These are phyloP conservation scores for Vollenhovia emeryi DNA, from an alignment of 1,140 invertebrate species.

Conservation along the genomic window DNA sequence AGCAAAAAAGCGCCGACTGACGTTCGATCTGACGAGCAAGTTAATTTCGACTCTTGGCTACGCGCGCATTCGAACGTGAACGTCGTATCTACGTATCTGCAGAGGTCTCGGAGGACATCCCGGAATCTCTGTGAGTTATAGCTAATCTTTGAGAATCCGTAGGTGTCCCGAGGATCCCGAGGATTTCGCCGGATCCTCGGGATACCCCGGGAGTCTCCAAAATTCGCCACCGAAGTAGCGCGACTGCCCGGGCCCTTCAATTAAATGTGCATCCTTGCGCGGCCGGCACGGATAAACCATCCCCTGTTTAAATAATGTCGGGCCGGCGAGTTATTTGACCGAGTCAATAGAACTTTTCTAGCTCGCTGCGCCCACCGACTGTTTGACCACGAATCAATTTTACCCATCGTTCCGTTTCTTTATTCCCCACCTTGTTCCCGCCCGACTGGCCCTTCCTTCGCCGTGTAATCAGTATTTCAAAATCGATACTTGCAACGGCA, in stretches of 20 bases:
- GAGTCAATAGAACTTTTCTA: constrained; percentile 32
- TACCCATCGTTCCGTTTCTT: neutral
- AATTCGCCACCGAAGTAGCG: neutral
- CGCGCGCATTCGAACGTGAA: neutral
- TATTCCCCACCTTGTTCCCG: neutral
- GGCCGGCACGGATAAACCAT: neutral
- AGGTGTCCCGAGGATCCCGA: neutral
- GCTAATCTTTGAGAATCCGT: neutral
- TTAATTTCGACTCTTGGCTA: constrained; percentile 13
- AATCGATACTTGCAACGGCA: constrained; percentile 10
- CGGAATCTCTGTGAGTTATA: neutral
- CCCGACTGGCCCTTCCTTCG: neutral
- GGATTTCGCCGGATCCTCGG: neutral
- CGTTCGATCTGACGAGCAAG: constrained; percentile 11
- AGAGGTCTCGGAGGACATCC: neutral
- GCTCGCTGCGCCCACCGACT: neutral
- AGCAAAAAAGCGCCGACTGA: constrained; percentile 1
- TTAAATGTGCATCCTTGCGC: neutral
- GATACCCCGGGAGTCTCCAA: neutral
- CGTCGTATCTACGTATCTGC: neutral
- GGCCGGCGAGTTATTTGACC: constrained; percentile 2
- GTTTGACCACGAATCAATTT: constrained; percentile 38
- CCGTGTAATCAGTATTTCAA: constrained; percentile 33
- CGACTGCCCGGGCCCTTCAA: neutral
- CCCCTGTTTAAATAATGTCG: neutral